Evolutionary conservation across 2,797 vertebrate genomes (phyloP), one percentile per base, ranked within the genome.

Genomic region (Aulostomus chinensis): DNA sequence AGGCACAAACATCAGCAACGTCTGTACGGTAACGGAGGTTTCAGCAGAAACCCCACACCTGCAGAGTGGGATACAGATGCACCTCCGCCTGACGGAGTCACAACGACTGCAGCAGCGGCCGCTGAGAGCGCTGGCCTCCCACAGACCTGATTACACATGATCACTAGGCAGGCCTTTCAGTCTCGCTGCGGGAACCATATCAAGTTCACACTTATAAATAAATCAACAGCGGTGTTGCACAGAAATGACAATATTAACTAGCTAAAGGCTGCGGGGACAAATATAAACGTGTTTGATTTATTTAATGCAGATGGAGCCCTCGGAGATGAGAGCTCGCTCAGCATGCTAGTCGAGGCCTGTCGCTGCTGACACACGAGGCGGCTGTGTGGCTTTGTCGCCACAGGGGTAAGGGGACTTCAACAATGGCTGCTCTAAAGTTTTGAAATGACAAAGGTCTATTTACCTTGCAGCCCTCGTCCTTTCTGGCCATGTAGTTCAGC

Each of bases 401-500:
- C n/a, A n/a, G n/a, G 53, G 42, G 11, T 2, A 13, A 14, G 3
- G 25, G 4, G 25, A 36, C 24, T 11, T 25, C 41, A 30, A 11
- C 40, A 14, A 29, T 0, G 24, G 49, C 33, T 34, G 38, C 16
- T n/a, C 2, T 17, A 4, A 3, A 11, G 28, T 11, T 3, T 9
- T 9, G 28, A 8, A 35, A 26, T 7, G 32, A 45, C 33, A 43
- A 35, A 39, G 20, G 5, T 11, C 26, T 22, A 46, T 48, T 40
- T 40, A 96, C 93, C 89, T 96, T 96, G 71, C 94, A 96, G 57
- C 94, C 94, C 56, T 96, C 94, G 9, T 96, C 94, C 69, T 96
- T 95, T 18, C 94, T 88, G 28, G 94, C 94, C 94, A 96, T 96
- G 58, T 96, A 96, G 85, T 96, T 96, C 43, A 96, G 88, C 65